Evolutionary conservation across 2,888 invertebrate genomes (phyloP).

Genomic region (Argyra leucocephala): DNA sequence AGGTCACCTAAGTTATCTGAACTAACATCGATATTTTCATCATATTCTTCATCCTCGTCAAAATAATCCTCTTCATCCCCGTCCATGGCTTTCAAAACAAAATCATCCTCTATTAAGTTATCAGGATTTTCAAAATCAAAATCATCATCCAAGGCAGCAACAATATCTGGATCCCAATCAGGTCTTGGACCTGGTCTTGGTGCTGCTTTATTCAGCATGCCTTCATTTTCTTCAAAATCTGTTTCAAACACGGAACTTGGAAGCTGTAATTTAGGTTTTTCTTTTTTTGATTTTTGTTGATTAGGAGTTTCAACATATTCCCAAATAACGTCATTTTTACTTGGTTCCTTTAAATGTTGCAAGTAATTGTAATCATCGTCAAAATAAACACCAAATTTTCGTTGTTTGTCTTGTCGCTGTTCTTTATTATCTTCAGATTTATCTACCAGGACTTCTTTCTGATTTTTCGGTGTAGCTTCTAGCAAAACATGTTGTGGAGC

Average conservation of each 20-base stretch:
- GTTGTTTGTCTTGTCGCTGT: slow-evolving; percentile 59
- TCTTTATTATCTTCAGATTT: slow-evolving; percentile 32
- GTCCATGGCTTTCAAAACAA: slow-evolving; percentile 62
- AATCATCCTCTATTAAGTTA: slow-evolving; percentile 85
- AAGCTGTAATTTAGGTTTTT: slow-evolving; percentile 46
- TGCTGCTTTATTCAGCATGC: slow-evolving; percentile 45
- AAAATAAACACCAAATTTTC: slow-evolving; percentile 82
- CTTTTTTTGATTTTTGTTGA: slow-evolving; percentile 31
- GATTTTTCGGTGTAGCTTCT: slow-evolving; percentile 42
- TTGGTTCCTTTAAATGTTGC: slow-evolving; percentile 61
- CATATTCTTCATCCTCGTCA: slow-evolving; percentile 26
- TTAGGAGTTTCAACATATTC: slow-evolving; percentile 41
- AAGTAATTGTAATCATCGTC: slow-evolving; percentile 94
- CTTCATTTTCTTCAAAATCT: slow-evolving; percentile 72
- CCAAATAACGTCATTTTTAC: slow-evolving; percentile 38
- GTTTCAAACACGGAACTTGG: slow-evolving; percentile 87
- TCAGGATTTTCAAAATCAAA: slow-evolving; percentile 76
- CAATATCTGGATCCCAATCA: slow-evolving; percentile 83
- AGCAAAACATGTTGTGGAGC: slow-evolving; percentile 82
- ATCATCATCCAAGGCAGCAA: slow-evolving; percentile 88
- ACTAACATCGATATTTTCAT: slow-evolving; percentile 28
- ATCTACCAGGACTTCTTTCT: slow-evolving; percentile 8
- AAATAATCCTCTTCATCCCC: slow-evolving; percentile 28
- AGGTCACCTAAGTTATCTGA: slow-evolving; percentile 31
- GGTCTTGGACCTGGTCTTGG: slow-evolving; percentile 49